Percentiles rank a stretch among this genome's conserved stretches.
phyloP scores from a whole-genome alignment of 2,113 vertebrate genomes.

The Lasiurus borealis region DNA sequence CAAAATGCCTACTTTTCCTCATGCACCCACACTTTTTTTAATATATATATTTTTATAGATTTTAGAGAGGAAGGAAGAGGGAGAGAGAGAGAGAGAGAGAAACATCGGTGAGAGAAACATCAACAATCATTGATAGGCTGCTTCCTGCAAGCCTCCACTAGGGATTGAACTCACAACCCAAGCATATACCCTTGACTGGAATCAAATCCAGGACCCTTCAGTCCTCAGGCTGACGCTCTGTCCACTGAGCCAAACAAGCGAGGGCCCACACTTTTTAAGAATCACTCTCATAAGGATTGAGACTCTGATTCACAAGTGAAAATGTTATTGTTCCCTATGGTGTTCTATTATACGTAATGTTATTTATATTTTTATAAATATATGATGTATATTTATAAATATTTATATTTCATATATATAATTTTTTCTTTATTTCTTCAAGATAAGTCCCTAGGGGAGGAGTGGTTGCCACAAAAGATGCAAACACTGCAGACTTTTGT shows the following conservation, averaged over 20 bases:
- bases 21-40: background rate
- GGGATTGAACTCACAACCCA: too few relatives aligned
- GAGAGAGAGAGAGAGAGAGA: too few relatives aligned
- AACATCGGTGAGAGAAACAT: too few relatives aligned
- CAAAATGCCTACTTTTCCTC: background rate
- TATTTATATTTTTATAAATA: background rate
- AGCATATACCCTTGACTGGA: too few relatives aligned
- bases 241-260: background rate
- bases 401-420: background rate
- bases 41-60: too few relatives aligned
- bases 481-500: slow-evolving; percentile 8
- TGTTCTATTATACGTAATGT: background rate
- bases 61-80: too few relatives aligned
- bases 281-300: background rate
- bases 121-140: too few relatives aligned
- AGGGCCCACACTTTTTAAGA: background rate
- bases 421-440: slow-evolving; percentile 50
- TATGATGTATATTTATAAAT: background rate
- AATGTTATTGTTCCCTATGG: background rate
- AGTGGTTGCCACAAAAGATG: slow-evolving; percentile 2
- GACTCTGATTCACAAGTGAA: slow-evolving; percentile 16
- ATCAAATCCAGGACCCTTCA: too few relatives aligned
- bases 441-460: slow-evolving; percentile 30
- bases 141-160: too few relatives aligned
- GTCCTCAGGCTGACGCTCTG: too few relatives aligned